These are phyloP conservation scores for Dastarcus helophoroides DNA, from an alignment of 2,888 invertebrate species.

Conservation along the genomic window DNA sequence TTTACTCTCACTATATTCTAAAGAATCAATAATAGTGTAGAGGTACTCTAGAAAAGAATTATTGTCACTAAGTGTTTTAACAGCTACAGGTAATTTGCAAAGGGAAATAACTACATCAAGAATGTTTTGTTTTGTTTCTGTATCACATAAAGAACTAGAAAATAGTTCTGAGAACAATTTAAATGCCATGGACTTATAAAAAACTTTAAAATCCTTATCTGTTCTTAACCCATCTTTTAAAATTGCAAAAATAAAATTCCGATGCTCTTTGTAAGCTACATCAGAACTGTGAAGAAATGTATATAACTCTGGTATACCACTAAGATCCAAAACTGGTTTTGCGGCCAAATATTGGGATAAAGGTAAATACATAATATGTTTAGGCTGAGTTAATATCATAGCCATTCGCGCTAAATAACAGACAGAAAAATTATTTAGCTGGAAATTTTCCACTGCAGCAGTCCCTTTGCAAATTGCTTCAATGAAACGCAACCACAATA, in stretches of 20 bases:
- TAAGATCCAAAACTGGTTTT: slow-evolving; percentile 64
- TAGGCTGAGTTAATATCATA: slow-evolving; percentile 61
- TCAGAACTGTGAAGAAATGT: slow-evolving; percentile 73
- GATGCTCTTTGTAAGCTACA: slow-evolving; percentile 53
- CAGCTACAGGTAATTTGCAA: slow-evolving; percentile 52
- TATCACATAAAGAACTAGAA: slow-evolving; percentile 50
- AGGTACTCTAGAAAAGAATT: slow-evolving; percentile 47
- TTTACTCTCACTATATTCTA: too few species aligned
- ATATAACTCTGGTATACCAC: slow-evolving; percentile 78
- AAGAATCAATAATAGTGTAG: slow-evolving; percentile 29
- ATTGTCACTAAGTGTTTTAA: slow-evolving; percentile 51
- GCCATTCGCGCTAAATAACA: slow-evolving; percentile 61
- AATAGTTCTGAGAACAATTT: slow-evolving; percentile 68
- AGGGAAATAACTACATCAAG: slow-evolving; percentile 52
- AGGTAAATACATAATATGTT: slow-evolving; percentile 62
- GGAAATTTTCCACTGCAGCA: slow-evolving; percentile 20
- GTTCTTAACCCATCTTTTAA: slow-evolving; percentile 66
- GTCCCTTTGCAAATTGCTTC: slow-evolving; percentile 55
- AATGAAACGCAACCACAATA: slow-evolving; percentile 56
- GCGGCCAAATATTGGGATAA: slow-evolving; percentile 44
- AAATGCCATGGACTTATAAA: slow-evolving; percentile 61
- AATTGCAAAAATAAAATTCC: slow-evolving; percentile 67
- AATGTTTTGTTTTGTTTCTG: slow-evolving; percentile 51
- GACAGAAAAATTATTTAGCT: slow-evolving; percentile 39
- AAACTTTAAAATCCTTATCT: slow-evolving; percentile 60